Evolutionary conservation across 2,888 invertebrate genomes (phyloP).

Genomic region (Rhaphigaster nebulosa): DNA sequence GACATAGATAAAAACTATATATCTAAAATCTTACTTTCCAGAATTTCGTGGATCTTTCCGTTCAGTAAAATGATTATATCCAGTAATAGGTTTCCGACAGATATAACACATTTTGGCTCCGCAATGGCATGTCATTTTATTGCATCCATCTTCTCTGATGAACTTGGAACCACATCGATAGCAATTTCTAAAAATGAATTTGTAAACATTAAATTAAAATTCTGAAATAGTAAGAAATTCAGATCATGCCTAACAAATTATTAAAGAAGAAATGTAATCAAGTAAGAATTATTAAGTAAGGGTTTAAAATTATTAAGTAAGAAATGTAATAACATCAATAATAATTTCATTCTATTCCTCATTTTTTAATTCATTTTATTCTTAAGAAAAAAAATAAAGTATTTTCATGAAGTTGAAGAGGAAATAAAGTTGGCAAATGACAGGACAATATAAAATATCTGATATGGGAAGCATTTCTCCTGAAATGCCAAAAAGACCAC

Average conservation of each 20-base stretch:
- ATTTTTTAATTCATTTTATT: too few relatives aligned
- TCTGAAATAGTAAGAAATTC: background rate
- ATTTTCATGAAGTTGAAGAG: too few relatives aligned
- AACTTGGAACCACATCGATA: conserved; percentile 71
- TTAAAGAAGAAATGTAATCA: conserved; percentile 46
- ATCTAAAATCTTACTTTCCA: background rate
- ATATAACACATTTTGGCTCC: conserved; percentile 74
- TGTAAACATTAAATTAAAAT: background rate
- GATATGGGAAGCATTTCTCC: too few relatives aligned
- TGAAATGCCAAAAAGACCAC: too few relatives aligned
- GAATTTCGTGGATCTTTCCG: background rate
- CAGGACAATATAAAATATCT: too few relatives aligned
- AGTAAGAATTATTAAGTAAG: too few relatives aligned
- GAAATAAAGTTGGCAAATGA: too few relatives aligned
- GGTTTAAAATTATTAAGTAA: too few relatives aligned
- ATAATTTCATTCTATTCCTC: too few relatives aligned
- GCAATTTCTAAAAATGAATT: conserved; percentile 68
- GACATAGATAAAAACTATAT: background rate
- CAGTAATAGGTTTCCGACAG: conserved; percentile 70
- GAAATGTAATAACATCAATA: too few relatives aligned
- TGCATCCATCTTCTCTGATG: conserved; percentile 74
- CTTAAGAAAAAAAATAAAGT: too few relatives aligned
- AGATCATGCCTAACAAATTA: background rate
- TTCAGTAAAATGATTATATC: conserved; percentile 57
- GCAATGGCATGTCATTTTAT: conserved; percentile 74